A percentile compares a stretch with the other conserved stretches of the same genome.
Conservation (phyloP, 2,888 invertebrate species). For the Elysia crispata region DNA sequence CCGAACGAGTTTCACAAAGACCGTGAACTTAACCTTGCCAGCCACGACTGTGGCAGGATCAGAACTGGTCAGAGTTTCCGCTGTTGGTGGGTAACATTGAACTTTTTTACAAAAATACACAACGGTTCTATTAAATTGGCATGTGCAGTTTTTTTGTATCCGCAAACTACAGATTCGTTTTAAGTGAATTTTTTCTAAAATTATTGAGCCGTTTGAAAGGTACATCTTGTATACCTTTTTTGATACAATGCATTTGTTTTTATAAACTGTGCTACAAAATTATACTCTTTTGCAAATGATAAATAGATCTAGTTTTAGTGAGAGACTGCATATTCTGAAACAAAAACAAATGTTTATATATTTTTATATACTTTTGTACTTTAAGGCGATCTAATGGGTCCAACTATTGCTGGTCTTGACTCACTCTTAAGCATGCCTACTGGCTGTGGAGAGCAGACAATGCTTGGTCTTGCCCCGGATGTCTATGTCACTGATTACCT, state of each 20-base stretch:
- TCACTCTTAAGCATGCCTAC: slow-evolving; percentile 87
- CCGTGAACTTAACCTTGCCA: slow-evolving; percentile 85
- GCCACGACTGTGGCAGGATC: slow-evolving; percentile 82
- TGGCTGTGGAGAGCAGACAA: slow-evolving; percentile 95
- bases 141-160: too few relatives aligned
- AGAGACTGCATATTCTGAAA: too few relatives aligned
- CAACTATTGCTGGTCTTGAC: slow-evolving; percentile 87
- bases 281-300: too few relatives aligned
- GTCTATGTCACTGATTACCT: slow-evolving; percentile 92
- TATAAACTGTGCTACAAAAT: too few relatives aligned
- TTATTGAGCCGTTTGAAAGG: too few relatives aligned
- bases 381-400: slow-evolving; percentile 87
- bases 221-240: too few relatives aligned
- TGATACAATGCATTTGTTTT: too few relatives aligned
- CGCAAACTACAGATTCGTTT: too few relatives aligned
- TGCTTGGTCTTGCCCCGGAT: slow-evolving; percentile 93
- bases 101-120: too few relatives aligned
- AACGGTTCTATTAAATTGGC: too few relatives aligned
- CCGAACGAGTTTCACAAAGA: slow-evolving; percentile 74
- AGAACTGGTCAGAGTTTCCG: slow-evolving; percentile 82
- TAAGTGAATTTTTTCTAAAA: too few relatives aligned
- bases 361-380: not conserved
- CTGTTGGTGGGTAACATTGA: slow-evolving; percentile 68
- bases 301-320: too few relatives aligned
- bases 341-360: not conserved